Conservation (phyloP, 2,797 vertebrate species). For the Parauchenoglanis ngamensis region DNA sequence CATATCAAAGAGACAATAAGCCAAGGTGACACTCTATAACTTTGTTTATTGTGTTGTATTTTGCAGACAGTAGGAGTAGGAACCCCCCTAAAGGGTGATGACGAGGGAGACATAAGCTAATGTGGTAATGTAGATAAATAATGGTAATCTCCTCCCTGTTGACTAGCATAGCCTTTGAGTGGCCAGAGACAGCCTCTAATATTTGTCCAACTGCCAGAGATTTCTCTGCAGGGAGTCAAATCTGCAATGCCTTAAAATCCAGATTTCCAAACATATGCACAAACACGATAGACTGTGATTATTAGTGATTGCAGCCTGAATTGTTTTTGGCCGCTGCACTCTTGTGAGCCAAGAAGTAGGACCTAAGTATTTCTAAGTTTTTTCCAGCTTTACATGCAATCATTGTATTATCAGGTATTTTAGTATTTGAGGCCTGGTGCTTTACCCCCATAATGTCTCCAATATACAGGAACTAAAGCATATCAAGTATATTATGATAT, state of each 20-base stretch:
- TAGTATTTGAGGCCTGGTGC: slow-evolving; percentile 8
- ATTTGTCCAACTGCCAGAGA: slow-evolving; percentile 47
- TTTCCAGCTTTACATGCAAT: slow-evolving; percentile 26
- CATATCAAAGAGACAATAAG: slow-evolving; percentile 38
- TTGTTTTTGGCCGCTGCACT: slow-evolving; percentile 7
- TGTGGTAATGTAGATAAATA: slow-evolving; percentile 80
- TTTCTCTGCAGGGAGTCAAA: slow-evolving; percentile 52
- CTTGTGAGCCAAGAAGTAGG: slow-evolving; percentile 11
- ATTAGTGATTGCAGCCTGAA: slow-evolving; percentile 26
- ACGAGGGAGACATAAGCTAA: slow-evolving; percentile 70
- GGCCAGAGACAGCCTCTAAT: slow-evolving; percentile 49
- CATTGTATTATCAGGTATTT: slow-evolving; percentile 11
- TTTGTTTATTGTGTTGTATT: slow-evolving; percentile 67
- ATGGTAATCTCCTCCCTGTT: slow-evolving; percentile 73
- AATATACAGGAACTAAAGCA: slow-evolving; percentile 17
- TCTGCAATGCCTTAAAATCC: slow-evolving; percentile 46
- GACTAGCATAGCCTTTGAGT: slow-evolving; percentile 59
- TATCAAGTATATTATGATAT: slow-evolving; percentile 6
- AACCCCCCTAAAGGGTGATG: slow-evolving; percentile 70
- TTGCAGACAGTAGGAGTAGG: slow-evolving; percentile 70
- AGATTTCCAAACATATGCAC: slow-evolving; percentile 43
- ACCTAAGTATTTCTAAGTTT: slow-evolving; percentile 18
- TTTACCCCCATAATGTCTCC: slow-evolving; percentile 15
- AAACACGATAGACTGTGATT: slow-evolving; percentile 46
- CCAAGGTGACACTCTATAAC: slow-evolving; percentile 54